Percentiles rank a stretch among this genome's conserved stretches.
phyloP scores from a whole-genome alignment of 2,113 vertebrate genomes.

The Nothobranchius kuhntae region DNA sequence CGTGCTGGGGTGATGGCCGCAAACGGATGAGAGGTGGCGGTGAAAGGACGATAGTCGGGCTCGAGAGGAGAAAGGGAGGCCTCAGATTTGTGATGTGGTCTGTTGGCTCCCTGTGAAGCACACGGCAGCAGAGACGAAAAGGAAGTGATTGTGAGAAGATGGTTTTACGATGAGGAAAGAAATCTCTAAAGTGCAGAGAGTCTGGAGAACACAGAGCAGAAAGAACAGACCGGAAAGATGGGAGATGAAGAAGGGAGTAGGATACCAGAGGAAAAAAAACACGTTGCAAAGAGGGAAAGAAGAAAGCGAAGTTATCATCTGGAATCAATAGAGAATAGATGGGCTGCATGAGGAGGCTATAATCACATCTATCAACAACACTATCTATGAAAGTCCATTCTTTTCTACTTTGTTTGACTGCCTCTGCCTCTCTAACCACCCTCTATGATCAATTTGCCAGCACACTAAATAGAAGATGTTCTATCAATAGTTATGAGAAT shows the following conservation, averaged over 20 bases:
- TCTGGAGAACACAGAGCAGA: constrained; percentile 12
- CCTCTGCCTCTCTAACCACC: constrained; percentile 41
- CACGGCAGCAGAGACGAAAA: constrained; percentile 21
- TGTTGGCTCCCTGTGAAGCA: constrained; percentile 43
- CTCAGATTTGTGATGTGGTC: constrained; percentile 53
- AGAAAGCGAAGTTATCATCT: constrained; percentile 67
- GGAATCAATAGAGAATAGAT: constrained; percentile 71
- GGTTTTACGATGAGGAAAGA: constrained; percentile 30
- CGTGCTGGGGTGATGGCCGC: constrained; percentile 20
- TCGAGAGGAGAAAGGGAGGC: constrained; percentile 8
- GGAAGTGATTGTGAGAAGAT: constrained; percentile 44
- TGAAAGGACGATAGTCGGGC: constrained; percentile 17
- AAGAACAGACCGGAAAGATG: constrained; percentile 8
- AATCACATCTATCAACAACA: constrained; percentile 69
- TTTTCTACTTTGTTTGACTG: constrained; percentile 45
- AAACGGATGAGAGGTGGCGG: constrained; percentile 32
- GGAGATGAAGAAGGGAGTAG: constrained; percentile 41
- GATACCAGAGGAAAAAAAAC: constrained; percentile 30
- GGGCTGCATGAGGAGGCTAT: constrained; percentile 62
- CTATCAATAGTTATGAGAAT: constrained; percentile 37
- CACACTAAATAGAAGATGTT: constrained; percentile 53
- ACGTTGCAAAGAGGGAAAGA: constrained; percentile 7
- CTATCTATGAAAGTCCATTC: constrained; percentile 59
- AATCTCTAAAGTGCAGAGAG: constrained; percentile 30
- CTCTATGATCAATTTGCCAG: constrained; percentile 50